phyloP scores from a whole-genome alignment of 2,113 vertebrate genomes.

The Neogobius melanostomus region DNA sequence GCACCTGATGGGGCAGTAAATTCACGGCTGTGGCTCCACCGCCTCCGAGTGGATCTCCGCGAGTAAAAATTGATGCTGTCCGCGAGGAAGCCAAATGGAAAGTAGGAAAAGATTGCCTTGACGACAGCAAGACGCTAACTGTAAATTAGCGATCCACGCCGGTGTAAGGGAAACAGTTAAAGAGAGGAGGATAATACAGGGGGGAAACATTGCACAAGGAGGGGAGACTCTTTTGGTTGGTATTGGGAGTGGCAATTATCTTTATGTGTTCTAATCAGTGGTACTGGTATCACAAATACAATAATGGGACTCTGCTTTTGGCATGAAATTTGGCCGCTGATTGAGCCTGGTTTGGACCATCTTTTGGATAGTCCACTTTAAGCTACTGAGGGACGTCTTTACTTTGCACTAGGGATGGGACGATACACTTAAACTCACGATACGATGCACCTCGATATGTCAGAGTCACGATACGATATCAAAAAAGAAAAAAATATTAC shows the following conservation, averaged over 20 bases:
- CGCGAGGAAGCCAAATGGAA: slow-evolving; percentile 37
- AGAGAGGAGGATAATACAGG: slow-evolving; percentile 9
- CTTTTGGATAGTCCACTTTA: too few relatives aligned
- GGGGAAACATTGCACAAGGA: slow-evolving; percentile 12
- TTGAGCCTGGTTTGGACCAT: too few relatives aligned
- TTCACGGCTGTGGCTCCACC: slow-evolving; percentile 66
- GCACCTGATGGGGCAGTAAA: slow-evolving; percentile 77
- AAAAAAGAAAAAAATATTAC: too few relatives aligned
- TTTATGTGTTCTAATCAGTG: slow-evolving; percentile 16
- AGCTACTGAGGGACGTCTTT: too few relatives aligned
- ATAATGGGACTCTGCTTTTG: neutral
- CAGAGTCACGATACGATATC: too few relatives aligned
- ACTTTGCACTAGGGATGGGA: too few relatives aligned
- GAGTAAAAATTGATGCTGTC: slow-evolving; percentile 43
- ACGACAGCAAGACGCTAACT: slow-evolving; percentile 19
- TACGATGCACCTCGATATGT: too few relatives aligned
- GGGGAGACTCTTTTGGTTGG: slow-evolving; percentile 26
- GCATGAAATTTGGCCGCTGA: too few relatives aligned
- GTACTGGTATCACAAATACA: neutral
- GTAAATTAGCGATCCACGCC: slow-evolving; percentile 17
- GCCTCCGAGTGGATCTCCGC: slow-evolving; percentile 48
- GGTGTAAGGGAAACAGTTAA: slow-evolving; percentile 17
- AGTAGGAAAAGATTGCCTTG: slow-evolving; percentile 17
- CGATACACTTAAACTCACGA: too few relatives aligned
- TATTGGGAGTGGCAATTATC: slow-evolving; percentile 38